Conservation (phyloP, 1,140 invertebrate genomes). For the Dreissena rostriformis region DNA sequence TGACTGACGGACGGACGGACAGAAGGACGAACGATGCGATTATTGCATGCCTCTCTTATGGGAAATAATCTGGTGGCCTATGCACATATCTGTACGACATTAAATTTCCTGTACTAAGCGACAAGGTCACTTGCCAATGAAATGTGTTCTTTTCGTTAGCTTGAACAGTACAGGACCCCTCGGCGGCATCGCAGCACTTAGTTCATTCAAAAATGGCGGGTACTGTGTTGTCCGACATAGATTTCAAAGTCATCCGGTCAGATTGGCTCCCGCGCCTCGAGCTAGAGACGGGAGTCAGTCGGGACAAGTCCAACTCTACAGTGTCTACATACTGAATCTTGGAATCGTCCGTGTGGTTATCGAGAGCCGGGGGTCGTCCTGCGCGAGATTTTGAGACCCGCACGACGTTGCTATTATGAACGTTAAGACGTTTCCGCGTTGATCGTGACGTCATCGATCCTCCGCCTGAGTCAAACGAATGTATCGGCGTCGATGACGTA, state of each 20-base stretch:
- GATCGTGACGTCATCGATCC: background rate
- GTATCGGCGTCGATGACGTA: conserved; percentile 31
- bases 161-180: too few relatives aligned
- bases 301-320: conserved; percentile 44
- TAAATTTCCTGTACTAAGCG: too few relatives aligned
- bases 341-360: conserved; percentile 41
- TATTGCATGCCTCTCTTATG: too few relatives aligned
- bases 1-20: too few relatives aligned
- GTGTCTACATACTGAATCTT: conserved; percentile 53
- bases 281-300: conserved; percentile 7
- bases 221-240: conserved; percentile 20
- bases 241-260: conserved; percentile 46
- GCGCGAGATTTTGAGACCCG: background rate
- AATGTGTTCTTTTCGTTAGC: too few relatives aligned
- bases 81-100: too few relatives aligned
- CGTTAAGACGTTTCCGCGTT: background rate
- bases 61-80: too few relatives aligned
- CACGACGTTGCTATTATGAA: background rate
- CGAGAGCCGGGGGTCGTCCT: background rate
- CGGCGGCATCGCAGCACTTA: too few relatives aligned
- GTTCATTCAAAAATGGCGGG: conserved; percentile 18
- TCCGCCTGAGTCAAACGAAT: conserved; percentile 15
- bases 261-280: conserved; percentile 31
- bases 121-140: too few relatives aligned
- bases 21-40: too few relatives aligned